A percentile compares a stretch with the other conserved stretches of the same genome.
Evolutionary conservation across 2,888 invertebrate genomes (phyloP).

Genomic region (Cephus rjabovi): DNA sequence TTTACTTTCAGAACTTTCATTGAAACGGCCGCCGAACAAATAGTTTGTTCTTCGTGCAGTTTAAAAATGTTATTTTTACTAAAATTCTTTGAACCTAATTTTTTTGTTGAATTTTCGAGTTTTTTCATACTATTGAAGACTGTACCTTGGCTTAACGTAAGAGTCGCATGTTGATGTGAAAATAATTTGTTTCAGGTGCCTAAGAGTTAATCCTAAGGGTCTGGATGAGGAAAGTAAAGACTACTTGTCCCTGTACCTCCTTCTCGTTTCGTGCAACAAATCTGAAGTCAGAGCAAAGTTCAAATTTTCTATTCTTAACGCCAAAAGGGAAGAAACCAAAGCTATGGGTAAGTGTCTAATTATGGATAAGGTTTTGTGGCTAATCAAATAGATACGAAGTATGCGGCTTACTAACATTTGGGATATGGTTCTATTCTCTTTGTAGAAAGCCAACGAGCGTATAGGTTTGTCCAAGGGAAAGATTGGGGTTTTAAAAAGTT

Average conservation of each 20-base stretch:
- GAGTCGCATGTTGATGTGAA: background rate
- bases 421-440: slow-evolving; percentile 35
- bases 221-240: slow-evolving; percentile 99
- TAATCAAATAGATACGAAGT: background rate
- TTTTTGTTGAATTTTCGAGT: background rate
- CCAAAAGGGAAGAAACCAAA: slow-evolving; percentile 99
- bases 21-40: no score
- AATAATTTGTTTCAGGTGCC: slow-evolving; percentile 77
- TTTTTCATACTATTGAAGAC: background rate
- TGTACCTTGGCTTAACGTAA: background rate
- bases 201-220: slow-evolving; percentile 99
- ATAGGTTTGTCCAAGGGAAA: slow-evolving; percentile 99
- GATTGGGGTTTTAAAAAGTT: slow-evolving; percentile 99
- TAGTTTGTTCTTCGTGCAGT: no score
- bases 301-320: slow-evolving; percentile 99
- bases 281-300: slow-evolving; percentile 99
- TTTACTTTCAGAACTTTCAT: background rate
- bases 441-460: slow-evolving; percentile 88
- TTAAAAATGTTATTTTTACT: background rate
- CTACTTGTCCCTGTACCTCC: slow-evolving; percentile 97
- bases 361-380: background rate
- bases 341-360: slow-evolving; percentile 86
- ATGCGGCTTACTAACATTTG: background rate
- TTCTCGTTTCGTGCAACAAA: slow-evolving; percentile 99
- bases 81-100: background rate